phyloP scores from a whole-genome alignment of 2,113 vertebrate genomes.

The Asarcornis scutulata region DNA sequence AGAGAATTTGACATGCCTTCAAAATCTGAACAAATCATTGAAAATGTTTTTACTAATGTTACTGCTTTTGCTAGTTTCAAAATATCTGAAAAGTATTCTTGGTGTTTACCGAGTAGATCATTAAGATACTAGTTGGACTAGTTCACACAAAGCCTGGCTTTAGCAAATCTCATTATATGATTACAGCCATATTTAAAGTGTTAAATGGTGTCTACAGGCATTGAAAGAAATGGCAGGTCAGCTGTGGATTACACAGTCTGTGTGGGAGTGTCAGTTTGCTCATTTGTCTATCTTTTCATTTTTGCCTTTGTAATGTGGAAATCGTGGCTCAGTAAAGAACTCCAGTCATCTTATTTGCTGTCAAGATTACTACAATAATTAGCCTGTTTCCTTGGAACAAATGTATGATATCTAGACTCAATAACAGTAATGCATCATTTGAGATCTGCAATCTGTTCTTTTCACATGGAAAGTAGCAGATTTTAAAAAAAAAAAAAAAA shows the following conservation, averaged over 20 bases:
- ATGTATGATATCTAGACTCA: not conserved
- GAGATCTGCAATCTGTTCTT: not conserved
- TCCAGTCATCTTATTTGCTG: not conserved
- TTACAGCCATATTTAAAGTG: constrained; percentile 34
- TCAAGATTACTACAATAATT: not conserved
- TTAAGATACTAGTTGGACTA: not conserved
- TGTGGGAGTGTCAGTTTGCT: not conserved
- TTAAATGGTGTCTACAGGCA: not conserved
- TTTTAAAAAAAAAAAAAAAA: not conserved
- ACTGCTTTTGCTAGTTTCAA: not conserved
- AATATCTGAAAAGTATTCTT: not conserved
- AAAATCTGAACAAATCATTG: not conserved
- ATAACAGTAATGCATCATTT: not conserved
- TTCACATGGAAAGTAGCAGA: not conserved
- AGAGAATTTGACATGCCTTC: not conserved
- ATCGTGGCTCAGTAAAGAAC: not conserved
- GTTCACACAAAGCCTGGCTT: constrained; percentile 6
- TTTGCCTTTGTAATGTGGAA: not conserved
- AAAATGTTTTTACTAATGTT: not conserved
- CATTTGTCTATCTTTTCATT: not conserved
- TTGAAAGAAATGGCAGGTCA: constrained; percentile 21
- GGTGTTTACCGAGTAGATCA: not conserved
- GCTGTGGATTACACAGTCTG: not conserved
- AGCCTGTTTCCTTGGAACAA: not conserved
- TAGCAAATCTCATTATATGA: constrained; percentile 55